Evolutionary conservation across 1,140 invertebrate genomes (phyloP).

Genomic region (Zaprionus capensis): DNA sequence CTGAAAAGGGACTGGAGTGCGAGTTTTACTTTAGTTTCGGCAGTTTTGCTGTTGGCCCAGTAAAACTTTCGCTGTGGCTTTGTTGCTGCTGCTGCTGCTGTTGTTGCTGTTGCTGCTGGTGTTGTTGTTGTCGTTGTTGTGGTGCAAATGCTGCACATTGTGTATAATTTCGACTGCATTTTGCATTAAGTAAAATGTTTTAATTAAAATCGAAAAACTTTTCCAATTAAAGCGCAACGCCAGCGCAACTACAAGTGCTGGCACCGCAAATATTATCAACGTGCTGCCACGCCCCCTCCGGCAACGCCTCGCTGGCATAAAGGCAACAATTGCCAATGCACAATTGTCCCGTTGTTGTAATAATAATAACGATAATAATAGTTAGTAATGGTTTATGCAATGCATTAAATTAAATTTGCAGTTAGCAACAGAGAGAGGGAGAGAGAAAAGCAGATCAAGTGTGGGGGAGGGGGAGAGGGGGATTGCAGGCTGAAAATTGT

Average conservation of each 20-base stretch:
- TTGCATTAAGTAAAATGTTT: conserved; percentile 80
- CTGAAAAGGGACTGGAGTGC: background rate
- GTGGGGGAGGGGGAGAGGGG: background rate
- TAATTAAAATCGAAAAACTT: conserved; percentile 82
- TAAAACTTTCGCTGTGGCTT: conserved; percentile 67
- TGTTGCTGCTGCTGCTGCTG: conserved; percentile 12
- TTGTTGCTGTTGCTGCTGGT: conserved; percentile 25
- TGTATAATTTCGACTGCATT: conserved; percentile 67
- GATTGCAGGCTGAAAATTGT: conserved; percentile 19
- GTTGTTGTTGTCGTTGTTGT: conserved; percentile 32
- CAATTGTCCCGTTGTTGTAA: conserved; percentile 30
- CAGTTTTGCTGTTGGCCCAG: conserved; percentile 46
- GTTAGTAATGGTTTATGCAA: conserved; percentile 23
- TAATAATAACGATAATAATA: conserved; percentile 38
- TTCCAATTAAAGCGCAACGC: conserved; percentile 71
- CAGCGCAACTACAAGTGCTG: conserved; percentile 18
- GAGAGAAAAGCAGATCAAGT: background rate
- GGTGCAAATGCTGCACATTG: conserved; percentile 44
- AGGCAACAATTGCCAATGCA: conserved; percentile 29
- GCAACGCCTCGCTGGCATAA: background rate
- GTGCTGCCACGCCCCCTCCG: conserved; percentile 15
- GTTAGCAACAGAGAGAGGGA: background rate
- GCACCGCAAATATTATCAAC: conserved; percentile 72
- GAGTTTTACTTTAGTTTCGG: conserved; percentile 45
- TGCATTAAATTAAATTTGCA: conserved; percentile 29